Base-by-base conservation (phyloP, 2,113 vertebrate species). In the Xyrauchen texanus region DNA sequence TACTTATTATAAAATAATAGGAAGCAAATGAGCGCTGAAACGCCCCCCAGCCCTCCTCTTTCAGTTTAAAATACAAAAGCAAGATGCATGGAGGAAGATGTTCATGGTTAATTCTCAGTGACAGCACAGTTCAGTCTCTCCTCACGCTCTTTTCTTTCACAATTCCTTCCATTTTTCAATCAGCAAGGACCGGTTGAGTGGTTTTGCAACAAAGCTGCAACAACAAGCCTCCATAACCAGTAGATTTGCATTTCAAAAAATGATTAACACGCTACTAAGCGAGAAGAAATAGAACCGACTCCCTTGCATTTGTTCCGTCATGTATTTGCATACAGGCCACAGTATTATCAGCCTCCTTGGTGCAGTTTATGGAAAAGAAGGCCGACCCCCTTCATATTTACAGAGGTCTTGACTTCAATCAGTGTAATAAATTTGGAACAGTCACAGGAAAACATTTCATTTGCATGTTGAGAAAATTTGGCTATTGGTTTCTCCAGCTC, bases 381-480 rank as follows among this genome's bases (percentile, higher is more conserved):
- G 9, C 47, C 16, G 5, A 42, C 60, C 67, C 47, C 51, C 3
- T 79, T 71, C 70, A 65, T 52, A 72, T 72, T 72, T 6, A 45
- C 62, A 57, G 51, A 71, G 58, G 67, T 49, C 57, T 78, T 63
- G 77, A 70, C 61, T 79, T 79, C 60, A 79, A 72, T 79, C 77
- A 71, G 45, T 6, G 46, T 44, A 34, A 60, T 60, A 62, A 52
- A 78, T 78, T 53, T 70, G 47, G 21, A 34, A 34, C 21, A 34
- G 21, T 34, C 21, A 34, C 60, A 78, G 53, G 47, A 78, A 63
- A 68, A 63, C 66, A 79, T 42, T 45, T n/a, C 16, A 34, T 67
- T 44, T 1, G 7, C 52, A 8, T 68, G 58, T 58, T 7, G 13
- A 68, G 53, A 68, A 47, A 60, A 77, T 60, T 4, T 34, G 65